These are phyloP conservation scores for Erebia aethiops DNA, from an alignment of 2,888 invertebrate species.

Conservation along the genomic window DNA sequence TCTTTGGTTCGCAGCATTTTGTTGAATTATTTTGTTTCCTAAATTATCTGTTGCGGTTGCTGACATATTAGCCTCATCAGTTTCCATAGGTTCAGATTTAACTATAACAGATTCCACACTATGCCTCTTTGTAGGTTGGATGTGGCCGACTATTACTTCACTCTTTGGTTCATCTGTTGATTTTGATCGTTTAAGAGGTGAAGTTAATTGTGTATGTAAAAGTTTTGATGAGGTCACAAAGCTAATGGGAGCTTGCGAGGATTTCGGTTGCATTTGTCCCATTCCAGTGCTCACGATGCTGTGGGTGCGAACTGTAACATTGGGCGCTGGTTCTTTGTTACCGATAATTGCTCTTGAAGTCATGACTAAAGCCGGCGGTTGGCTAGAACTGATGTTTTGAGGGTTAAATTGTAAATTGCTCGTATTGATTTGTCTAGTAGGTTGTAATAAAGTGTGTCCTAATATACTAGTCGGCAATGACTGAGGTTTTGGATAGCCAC, in stretches of 20 bases:
- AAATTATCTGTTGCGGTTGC: slow-evolving; percentile 51
- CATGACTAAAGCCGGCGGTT: slow-evolving; percentile 79
- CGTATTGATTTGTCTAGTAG: slow-evolving; percentile 68
- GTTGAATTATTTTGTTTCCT: slow-evolving; percentile 64
- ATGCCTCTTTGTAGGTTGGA: slow-evolving; percentile 77
- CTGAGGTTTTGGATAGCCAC: slow-evolving; percentile 67
- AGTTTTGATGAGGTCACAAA: slow-evolving; percentile 80
- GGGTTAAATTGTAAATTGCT: slow-evolving; percentile 66
- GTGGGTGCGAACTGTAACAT: slow-evolving; percentile 75
- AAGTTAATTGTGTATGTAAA: slow-evolving; percentile 84
- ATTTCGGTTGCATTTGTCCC: slow-evolving; percentile 66
- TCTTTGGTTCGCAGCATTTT: slow-evolving; percentile 56
- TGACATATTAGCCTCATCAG: slow-evolving; percentile 63
- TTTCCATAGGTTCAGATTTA: slow-evolving; percentile 79
- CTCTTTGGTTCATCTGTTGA: slow-evolving; percentile 82
- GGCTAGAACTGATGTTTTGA: slow-evolving; percentile 77
- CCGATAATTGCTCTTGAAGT: slow-evolving; percentile 71
- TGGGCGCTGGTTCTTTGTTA: slow-evolving; percentile 71
- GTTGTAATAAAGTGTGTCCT: slow-evolving; percentile 75
- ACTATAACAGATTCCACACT: slow-evolving; percentile 81
- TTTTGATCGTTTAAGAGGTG: slow-evolving; percentile 80
- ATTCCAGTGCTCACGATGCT: slow-evolving; percentile 72
- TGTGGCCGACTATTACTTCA: slow-evolving; percentile 77
- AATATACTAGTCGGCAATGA: slow-evolving; percentile 74
- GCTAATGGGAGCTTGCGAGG: slow-evolving; percentile 64